phyloP scores from a whole-genome alignment of 2,113 vertebrate species.

The Pandion haliaetus region DNA sequence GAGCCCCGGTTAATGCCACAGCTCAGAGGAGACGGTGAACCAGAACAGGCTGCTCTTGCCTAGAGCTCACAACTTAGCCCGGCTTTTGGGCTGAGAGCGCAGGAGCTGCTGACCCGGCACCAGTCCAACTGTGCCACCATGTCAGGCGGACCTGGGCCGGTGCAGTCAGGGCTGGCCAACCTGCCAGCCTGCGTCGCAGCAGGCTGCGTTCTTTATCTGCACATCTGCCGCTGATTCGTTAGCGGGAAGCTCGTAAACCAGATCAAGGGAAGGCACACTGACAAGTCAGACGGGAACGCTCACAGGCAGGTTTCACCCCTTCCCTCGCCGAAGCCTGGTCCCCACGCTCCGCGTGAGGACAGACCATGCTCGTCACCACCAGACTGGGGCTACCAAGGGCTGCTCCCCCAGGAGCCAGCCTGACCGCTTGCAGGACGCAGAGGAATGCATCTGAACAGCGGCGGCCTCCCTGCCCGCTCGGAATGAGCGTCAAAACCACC shows the following conservation, averaged over 20 bases:
- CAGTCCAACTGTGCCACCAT: not conserved
- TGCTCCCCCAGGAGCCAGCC: not conserved
- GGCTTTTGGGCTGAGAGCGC: not conserved
- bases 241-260: not conserved
- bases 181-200: not conserved
- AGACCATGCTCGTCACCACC: not conserved
- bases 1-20: not conserved
- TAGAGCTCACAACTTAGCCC: not conserved
- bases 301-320: not conserved
- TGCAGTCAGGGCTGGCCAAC: not conserved
- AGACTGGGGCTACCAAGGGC: not conserved
- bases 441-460: rapidly evolving
- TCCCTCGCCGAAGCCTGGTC: not conserved
- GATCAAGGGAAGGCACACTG: not conserved
- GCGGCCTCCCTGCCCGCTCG: rapidly evolving
- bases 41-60: not conserved
- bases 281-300: not conserved
- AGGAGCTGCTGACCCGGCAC: not conserved
- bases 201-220: not conserved
- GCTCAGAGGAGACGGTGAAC: not conserved
- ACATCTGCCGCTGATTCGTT: not conserved
- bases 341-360: not conserved
- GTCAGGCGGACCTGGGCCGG: rapidly evolving
- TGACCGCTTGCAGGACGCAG: rapidly evolving
- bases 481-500: not conserved